A percentile compares a stretch with the other conserved stretches of the same genome.
phyloP scores from a whole-genome alignment of 1,140 invertebrate species.

The Oncopodura yosiiana region DNA sequence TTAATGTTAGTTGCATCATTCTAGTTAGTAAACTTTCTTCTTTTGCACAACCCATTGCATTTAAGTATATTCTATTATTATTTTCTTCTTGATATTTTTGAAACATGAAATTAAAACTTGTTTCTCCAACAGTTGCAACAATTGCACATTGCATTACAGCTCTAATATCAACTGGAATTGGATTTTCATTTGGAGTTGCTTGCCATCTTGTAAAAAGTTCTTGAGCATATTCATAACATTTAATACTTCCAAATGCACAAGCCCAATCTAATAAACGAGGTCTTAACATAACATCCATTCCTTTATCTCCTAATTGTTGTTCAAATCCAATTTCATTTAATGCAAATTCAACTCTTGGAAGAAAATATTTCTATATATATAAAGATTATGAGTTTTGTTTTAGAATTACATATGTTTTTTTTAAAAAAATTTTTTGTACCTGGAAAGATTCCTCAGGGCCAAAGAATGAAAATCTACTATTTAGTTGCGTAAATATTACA shows the following conservation, averaged over 20 bases:
- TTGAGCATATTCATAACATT: constrained; percentile 16
- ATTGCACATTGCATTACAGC: neutral
- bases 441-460: too few species aligned
- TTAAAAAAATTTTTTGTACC: too few species aligned
- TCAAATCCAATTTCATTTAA: constrained; percentile 21
- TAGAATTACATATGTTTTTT: too few species aligned
- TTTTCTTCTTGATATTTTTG: neutral
- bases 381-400: too few species aligned
- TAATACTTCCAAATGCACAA: constrained; percentile 9
- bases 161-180: neutral
- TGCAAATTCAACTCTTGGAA: constrained; percentile 13
- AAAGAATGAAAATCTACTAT: too few species aligned
- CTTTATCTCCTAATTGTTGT: constrained; percentile 13
- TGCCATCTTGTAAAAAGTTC: constrained; percentile 8
- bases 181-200: neutral
- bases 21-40: too few species aligned
- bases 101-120: neutral
- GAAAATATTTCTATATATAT: constrained; percentile 22
- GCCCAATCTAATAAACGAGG: constrained; percentile 18
- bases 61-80: neutral
- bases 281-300: constrained; percentile 12
- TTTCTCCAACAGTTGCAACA: neutral
- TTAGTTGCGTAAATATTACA: too few species aligned
- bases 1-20: too few species aligned
- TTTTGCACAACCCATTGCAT: neutral